Evolutionary conservation across 2,113 vertebrate species (phyloP).

Genomic region (Bubo blakistoni): DNA sequence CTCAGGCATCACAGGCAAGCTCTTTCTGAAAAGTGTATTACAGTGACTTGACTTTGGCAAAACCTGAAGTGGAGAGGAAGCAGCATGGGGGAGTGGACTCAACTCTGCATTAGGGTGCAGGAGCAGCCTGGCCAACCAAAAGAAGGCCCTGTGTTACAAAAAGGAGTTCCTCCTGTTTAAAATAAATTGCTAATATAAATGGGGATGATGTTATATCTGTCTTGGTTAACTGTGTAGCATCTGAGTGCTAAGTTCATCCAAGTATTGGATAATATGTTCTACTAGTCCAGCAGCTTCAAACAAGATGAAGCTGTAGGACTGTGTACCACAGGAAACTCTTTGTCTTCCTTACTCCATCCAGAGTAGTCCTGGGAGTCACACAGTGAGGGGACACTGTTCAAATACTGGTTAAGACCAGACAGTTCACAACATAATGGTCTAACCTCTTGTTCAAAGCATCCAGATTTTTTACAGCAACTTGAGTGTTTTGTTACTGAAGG

Average conservation of each 20-base stretch:
- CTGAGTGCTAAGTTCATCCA: not conserved
- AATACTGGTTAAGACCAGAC: not conserved
- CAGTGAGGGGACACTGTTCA: rapidly evolving
- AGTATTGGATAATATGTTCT: not conserved
- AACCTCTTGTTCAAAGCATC: not conserved
- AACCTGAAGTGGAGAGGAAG: not conserved
- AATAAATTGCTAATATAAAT: not conserved
- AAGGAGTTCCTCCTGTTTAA: not conserved
- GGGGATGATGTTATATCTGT: rapidly evolving
- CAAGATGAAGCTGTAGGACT: not conserved
- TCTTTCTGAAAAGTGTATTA: not conserved
- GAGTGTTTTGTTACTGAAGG: not conserved
- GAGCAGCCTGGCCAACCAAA: not conserved
- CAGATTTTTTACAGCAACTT: not conserved
- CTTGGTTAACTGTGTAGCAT: not conserved
- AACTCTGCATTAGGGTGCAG: not conserved
- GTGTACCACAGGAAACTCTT: not conserved
- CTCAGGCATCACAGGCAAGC: not conserved
- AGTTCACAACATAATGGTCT: not conserved
- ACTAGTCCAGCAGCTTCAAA: not conserved
- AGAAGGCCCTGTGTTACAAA: not conserved
- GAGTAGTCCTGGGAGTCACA: not conserved
- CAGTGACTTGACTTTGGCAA: not conserved
- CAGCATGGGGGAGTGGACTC: not conserved
- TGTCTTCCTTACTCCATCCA: not conserved